These are phyloP conservation scores for Eilema sororculum DNA, from an alignment of 2,888 invertebrate species.

Conservation along the genomic window DNA sequence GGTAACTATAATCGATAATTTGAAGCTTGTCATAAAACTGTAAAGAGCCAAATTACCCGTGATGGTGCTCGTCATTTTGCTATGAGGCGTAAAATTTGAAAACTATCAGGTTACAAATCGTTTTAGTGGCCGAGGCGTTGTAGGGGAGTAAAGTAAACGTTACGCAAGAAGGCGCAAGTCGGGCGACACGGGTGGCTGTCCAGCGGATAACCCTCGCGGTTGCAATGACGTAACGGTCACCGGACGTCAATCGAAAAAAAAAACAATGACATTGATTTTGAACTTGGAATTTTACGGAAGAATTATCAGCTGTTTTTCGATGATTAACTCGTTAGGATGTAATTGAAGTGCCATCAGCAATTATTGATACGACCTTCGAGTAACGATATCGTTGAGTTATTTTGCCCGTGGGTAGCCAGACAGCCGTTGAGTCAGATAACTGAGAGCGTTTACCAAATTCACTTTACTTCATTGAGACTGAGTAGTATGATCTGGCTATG, in stretches of 20 bases:
- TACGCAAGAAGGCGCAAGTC: slow-evolving; percentile 73
- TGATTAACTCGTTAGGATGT: slow-evolving; percentile 29
- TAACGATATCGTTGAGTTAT: slow-evolving; percentile 30
- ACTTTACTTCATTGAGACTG: slow-evolving; percentile 48
- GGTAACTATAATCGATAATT: slow-evolving; percentile 38
- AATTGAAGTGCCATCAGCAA: slow-evolving; percentile 24
- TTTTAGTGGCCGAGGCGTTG: slow-evolving; percentile 33
- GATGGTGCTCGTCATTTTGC: slow-evolving; percentile 32
- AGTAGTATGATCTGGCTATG: no score
- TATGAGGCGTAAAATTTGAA: slow-evolving; percentile 36
- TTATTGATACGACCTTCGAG: slow-evolving; percentile 32
- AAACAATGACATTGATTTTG: slow-evolving; percentile 71
- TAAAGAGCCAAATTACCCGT: slow-evolving; percentile 33
- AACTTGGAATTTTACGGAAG: slow-evolving; percentile 59
- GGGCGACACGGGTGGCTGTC: slow-evolving; percentile 64
- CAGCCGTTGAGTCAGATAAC: slow-evolving; percentile 38
- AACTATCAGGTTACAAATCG: slow-evolving; percentile 27
- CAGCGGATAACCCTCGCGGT: slow-evolving; percentile 62
- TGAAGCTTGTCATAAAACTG: slow-evolving; percentile 39
- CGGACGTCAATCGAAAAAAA: slow-evolving; percentile 48
- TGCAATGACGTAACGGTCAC: slow-evolving; percentile 73
- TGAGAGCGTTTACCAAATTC: slow-evolving; percentile 49
- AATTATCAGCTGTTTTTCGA: slow-evolving; percentile 42
- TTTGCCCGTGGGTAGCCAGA: slow-evolving; percentile 31
- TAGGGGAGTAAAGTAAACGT: slow-evolving; percentile 60